Percentiles rank a stretch among this genome's conserved stretches.
Conservation (phyloP, 2,888 invertebrate genomes). For the Lasioglossum zephyrum region DNA sequence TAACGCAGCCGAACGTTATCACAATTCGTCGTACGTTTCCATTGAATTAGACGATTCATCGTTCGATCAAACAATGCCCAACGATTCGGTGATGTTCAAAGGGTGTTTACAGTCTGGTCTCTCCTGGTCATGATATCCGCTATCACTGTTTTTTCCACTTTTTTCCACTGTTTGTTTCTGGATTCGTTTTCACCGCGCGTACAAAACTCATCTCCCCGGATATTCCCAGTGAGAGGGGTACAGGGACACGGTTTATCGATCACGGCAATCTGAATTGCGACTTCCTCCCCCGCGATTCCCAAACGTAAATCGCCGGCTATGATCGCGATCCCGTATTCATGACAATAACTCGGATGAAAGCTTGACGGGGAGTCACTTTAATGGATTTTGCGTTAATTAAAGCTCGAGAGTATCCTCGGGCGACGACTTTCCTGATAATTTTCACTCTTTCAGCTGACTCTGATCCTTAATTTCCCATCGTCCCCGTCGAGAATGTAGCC, state of each 20-base stretch:
- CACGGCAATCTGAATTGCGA: conserved; percentile 14
- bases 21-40: conserved; percentile 27
- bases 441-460: neutral
- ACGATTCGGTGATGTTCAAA: conserved; percentile 34
- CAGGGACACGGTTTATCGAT: conserved; percentile 31
- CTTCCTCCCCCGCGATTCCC: conserved; percentile 5
- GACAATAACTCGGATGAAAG: conserved; percentile 1
- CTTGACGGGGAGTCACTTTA: conserved; percentile 10
- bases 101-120: conserved; percentile 23
- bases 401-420: conserved; percentile 1
- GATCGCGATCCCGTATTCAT: neutral
- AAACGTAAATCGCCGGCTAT: conserved; percentile 27
- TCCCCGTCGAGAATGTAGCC: neutral
- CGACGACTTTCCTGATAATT: neutral
- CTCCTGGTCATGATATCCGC: conserved; percentile 2
- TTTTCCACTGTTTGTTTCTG: conserved; percentile 10
- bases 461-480: conserved; percentile 10
- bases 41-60: conserved; percentile 31
- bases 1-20: conserved; percentile 3
- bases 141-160: neutral
- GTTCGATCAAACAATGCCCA: conserved; percentile 26
- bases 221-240: neutral
- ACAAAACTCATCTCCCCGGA: neutral
- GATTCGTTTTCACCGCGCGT: neutral
- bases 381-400: conserved; percentile 40